Conservation (phyloP, 2,113 vertebrate species). For the Dryoscopus gambensis region DNA sequence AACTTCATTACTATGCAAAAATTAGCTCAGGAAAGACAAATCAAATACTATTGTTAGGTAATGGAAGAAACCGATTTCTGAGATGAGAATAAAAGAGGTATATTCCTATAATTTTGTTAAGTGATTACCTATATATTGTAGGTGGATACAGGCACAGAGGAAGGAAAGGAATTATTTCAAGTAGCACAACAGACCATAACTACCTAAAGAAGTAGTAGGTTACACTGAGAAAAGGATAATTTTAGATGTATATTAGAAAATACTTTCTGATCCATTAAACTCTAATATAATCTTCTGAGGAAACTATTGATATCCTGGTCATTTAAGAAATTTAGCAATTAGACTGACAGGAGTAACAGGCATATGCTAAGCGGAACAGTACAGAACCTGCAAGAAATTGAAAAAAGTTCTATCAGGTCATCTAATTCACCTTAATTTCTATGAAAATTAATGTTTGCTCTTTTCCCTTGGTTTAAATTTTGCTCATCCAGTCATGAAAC, state of each 20-base stretch:
- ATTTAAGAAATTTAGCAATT: neutral
- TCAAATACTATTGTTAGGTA: neutral
- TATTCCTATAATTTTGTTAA: neutral
- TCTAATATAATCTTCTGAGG: neutral
- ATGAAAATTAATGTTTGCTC: constrained; percentile 46
- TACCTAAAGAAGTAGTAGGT: neutral
- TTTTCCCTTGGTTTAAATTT: constrained; percentile 47
- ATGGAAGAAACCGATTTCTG: neutral
- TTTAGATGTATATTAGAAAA: neutral
- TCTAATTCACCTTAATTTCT: constrained; percentile 35
- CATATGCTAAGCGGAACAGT: neutral
- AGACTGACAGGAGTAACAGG: neutral
- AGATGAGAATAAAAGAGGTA: neutral
- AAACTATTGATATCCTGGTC: neutral
- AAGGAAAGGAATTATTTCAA: neutral
- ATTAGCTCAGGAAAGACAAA: neutral
- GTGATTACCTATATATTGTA: neutral
- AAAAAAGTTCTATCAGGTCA: neutral
- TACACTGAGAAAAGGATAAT: neutral
- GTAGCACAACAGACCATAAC: neutral
- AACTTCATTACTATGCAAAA: neutral
- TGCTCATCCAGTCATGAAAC: constrained; percentile 37
- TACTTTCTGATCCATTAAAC: constrained; percentile 11
- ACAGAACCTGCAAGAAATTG: neutral
- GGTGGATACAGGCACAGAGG: neutral